phyloP scores from a whole-genome alignment of 92 coral and sea anemone genomes.

The Zoanthus sociatus region DNA sequence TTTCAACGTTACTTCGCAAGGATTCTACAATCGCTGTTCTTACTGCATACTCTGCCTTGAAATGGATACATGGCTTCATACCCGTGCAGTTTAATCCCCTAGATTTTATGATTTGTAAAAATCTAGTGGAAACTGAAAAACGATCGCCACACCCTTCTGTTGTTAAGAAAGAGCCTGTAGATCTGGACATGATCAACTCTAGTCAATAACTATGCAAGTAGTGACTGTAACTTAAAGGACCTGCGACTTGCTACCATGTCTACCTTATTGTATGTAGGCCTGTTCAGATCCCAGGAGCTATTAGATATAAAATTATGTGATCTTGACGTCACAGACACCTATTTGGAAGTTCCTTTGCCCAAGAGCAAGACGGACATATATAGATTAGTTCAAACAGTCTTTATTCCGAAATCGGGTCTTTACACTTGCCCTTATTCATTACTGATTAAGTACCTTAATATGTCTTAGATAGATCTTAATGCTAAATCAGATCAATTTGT shows the following conservation, averaged over 20 bases:
- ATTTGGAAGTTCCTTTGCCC: not conserved
- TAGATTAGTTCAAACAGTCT: not conserved
- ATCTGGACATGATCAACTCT: constrained; percentile 22
- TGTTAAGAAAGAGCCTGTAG: constrained; percentile 41
- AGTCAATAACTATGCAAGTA: not conserved
- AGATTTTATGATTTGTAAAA: constrained; percentile 34
- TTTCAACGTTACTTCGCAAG: constrained; percentile 28
- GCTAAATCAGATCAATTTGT: constrained; percentile 15
- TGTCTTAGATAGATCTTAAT: constrained; percentile 10
- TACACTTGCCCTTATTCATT: not conserved
- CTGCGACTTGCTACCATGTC: not conserved
- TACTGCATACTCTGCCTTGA: constrained; percentile 40
- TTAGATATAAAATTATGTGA: not conserved
- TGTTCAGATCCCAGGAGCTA: not conserved
- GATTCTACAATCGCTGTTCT: not conserved
- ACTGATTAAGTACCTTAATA: constrained; percentile 14
- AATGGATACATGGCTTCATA: constrained; percentile 57
- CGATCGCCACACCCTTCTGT: constrained; percentile 24
- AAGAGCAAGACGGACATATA: not conserved
- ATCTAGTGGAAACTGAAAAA: constrained; percentile 47
- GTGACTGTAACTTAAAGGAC: not conserved
- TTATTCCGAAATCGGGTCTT: not conserved
- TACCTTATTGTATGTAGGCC: not conserved
- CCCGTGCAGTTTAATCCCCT: constrained; percentile 37
- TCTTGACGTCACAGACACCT: not conserved